Percentiles rank a stretch among this genome's conserved stretches.
Evolutionary conservation across 2,797 vertebrate genomes (phyloP).

Genomic region (Gymnothorax javanicus): DNA sequence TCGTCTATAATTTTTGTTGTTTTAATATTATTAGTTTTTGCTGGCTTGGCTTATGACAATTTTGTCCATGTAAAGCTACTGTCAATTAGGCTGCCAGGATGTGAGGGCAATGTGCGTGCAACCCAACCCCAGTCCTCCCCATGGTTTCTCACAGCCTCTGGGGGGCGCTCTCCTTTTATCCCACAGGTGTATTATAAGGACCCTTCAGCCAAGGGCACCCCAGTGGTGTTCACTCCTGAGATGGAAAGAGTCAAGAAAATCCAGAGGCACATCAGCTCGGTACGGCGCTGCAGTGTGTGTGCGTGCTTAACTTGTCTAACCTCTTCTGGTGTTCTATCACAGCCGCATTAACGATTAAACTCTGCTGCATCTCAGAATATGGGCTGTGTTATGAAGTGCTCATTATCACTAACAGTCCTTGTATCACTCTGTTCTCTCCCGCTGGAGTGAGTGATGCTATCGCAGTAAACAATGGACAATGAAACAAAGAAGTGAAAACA

Average conservation of each 20-base stretch:
- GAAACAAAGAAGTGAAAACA: too few relatives aligned
- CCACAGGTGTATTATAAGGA: slow-evolving; percentile 97
- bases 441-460: background rate
- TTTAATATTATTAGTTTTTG: background rate
- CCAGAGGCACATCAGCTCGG: slow-evolving; percentile 99
- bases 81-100: background rate
- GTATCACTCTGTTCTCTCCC: background rate
- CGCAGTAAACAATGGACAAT: too few relatives aligned
- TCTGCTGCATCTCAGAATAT: slow-evolving; percentile 41
- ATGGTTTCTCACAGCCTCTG: slow-evolving; percentile 56
- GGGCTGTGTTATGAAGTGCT: slow-evolving; percentile 49
- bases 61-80: background rate
- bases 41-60: background rate
- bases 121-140: background rate
- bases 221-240: slow-evolving; percentile 93
- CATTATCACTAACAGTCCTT: slow-evolving; percentile 43
- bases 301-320: slow-evolving; percentile 67
- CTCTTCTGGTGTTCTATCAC: slow-evolving; percentile 58
- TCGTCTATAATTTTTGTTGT: background rate
- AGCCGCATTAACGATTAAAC: slow-evolving; percentile 65
- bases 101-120: background rate
- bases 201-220: slow-evolving; percentile 86
- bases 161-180: slow-evolving; percentile 77
- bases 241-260: slow-evolving; percentile 98
- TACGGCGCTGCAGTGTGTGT: slow-evolving; percentile 60